Percentiles rank a stretch among this genome's conserved stretches.
Evolutionary conservation across 2,113 vertebrate genomes (phyloP).

Genomic region (Dipodomys merriami): DNA sequence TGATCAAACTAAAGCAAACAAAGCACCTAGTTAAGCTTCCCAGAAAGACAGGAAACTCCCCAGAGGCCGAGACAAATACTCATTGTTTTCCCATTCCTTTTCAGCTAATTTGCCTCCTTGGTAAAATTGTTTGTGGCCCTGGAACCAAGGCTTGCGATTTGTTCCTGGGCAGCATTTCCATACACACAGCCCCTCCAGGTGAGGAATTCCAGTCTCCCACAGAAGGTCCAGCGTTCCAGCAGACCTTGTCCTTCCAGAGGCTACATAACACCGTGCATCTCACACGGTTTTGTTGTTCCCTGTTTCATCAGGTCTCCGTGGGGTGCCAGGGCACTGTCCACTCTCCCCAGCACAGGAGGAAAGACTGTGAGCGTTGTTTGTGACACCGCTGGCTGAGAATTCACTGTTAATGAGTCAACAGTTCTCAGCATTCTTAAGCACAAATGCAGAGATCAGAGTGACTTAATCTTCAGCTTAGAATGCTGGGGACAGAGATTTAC

Average conservation of each 20-base stretch:
- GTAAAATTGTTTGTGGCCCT: neutral
- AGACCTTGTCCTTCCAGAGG: neutral
- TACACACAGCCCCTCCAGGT: no score
- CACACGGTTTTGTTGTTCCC: neutral
- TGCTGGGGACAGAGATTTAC: neutral
- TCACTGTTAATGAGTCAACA: neutral
- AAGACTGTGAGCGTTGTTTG: neutral
- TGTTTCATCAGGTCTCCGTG: neutral
- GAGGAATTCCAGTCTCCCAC: no score
- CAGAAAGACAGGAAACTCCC: neutral
- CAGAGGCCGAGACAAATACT: neutral
- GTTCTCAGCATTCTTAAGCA: neutral
- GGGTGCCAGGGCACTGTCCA: neutral
- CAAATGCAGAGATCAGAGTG: neutral
- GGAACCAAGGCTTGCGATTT: no score
- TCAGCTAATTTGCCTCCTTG: neutral
- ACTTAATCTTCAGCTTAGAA: neutral
- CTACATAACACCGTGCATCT: neutral
- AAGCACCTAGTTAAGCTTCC: neutral
- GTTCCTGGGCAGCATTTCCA: no score
- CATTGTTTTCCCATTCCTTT: no score
- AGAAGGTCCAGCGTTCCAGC: neutral
- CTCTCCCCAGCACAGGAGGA: neutral
- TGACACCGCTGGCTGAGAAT: neutral
- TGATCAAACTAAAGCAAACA: neutral